Evolutionary conservation across 2,797 vertebrate species (phyloP).

Genomic region (Dallia pectoralis): DNA sequence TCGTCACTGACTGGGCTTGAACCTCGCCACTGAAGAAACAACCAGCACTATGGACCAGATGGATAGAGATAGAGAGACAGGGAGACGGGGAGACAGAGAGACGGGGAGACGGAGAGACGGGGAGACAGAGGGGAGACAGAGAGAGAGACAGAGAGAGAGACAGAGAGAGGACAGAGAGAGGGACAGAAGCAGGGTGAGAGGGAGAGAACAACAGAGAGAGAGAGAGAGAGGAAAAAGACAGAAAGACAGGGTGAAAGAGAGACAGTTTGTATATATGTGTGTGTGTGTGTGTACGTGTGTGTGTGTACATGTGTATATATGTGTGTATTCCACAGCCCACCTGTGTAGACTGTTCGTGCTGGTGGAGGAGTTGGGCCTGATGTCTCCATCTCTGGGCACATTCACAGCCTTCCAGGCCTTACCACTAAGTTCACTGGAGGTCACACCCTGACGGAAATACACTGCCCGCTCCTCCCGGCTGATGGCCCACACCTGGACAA

Average conservation of each 20-base stretch:
- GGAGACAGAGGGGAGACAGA: background rate
- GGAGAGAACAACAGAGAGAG: too few relatives aligned
- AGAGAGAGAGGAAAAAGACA: background rate
- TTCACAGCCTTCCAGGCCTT: conserved; percentile 90
- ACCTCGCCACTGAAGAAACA: conserved; percentile 94
- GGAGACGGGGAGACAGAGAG: background rate
- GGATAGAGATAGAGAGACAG: conserved; percentile 4
- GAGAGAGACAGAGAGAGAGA: too few relatives aligned
- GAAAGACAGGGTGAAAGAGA: too few relatives aligned
- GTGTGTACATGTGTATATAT: background rate
- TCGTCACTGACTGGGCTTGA: conserved; percentile 72
- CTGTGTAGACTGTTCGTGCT: conserved; percentile 87
- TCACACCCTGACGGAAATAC: conserved; percentile 92
- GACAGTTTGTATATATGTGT: background rate
- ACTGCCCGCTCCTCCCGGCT: conserved; percentile 82
- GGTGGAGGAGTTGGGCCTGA: conserved; percentile 83
- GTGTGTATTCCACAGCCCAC: conserved; percentile 57
- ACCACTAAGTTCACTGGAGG: conserved; percentile 89
- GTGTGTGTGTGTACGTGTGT: background rate
- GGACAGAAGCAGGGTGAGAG: too few relatives aligned
- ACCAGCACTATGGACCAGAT: conserved; percentile 80
- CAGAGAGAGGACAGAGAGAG: too few relatives aligned
- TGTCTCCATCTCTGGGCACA: conserved; percentile 79
- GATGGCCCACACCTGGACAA: conserved; percentile 89
- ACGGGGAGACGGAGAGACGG: background rate